These are phyloP conservation scores for Tetragnatha versicolor DNA, from an alignment of 1,140 invertebrate species.

Conservation along the genomic window DNA sequence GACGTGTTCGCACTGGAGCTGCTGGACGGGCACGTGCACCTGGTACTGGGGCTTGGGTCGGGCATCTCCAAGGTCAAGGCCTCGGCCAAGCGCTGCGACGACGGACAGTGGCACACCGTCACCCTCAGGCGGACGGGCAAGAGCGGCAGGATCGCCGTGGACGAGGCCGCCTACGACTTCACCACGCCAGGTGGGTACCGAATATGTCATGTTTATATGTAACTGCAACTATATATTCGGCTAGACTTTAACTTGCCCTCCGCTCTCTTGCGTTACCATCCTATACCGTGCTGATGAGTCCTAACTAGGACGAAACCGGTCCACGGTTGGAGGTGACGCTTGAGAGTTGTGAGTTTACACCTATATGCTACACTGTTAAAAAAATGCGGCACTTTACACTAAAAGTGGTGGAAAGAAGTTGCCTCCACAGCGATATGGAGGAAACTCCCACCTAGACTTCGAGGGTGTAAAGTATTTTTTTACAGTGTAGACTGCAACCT, in stretches of 20 bases:
- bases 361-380: no score
- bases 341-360: no score
- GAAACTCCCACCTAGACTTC: no score
- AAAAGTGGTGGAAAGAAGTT: no score
- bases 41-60: conserved; percentile 91
- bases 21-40: conserved; percentile 88
- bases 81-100: conserved; percentile 81
- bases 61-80: conserved; percentile 84
- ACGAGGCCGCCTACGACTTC: conserved; percentile 89
- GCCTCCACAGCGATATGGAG: no score
- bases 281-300: no score
- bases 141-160: conserved; percentile 85
- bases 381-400: no score
- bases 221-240: neutral
- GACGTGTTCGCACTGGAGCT: conserved; percentile 71
- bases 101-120: conserved; percentile 91
- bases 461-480: no score
- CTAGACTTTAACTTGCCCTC: neutral
- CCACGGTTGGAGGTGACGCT: no score
- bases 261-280: no score
- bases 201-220: neutral
- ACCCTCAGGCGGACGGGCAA: conserved; percentile 78
- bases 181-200: conserved; percentile 72
- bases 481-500: no score
- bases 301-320: no score